Base-by-base conservation (phyloP, 2,113 vertebrate species). In the Pluvialis apricaria region DNA sequence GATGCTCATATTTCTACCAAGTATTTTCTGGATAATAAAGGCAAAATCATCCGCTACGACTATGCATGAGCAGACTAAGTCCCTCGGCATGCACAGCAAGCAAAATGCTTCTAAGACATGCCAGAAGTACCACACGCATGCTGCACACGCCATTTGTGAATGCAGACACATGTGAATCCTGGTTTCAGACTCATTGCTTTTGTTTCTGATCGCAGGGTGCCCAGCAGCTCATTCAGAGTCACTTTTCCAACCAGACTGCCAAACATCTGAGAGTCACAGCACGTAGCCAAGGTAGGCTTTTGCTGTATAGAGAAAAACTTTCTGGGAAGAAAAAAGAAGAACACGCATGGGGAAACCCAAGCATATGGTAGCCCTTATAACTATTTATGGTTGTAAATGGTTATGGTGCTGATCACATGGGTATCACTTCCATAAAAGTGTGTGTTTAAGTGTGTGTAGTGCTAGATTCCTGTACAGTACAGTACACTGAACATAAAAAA, bases 161-260 rank as follows among this genome's bases (percentile, higher is more conserved):
- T 72, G 49, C 17, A 54, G 11, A 34, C 1, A 4, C 6, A 14
- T 0, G 0, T 26, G 36, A 72, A 79, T 57, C 31, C 14, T 65
- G 17, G 10, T 45, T 84, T 87, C 49, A 55, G 51, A 20, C 12
- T 49, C 34, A 3, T 0, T 31, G 36, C 2, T 84, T 61, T 77
- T 84, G 24, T 47, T 90, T 62, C 62, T 82, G 57, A 28, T 15
- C 1, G 0, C 5, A 4, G 20, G 45, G 70, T 58, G 16, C 40
- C 38, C 42, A 64, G 47, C 8, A 47, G 20, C 31, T 88, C 68
- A 10, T 36, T 71, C 49, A 78, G 40, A 55, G 11, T 1, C 14
- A 52, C 20, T 88, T 90, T 80, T 61, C 26, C 40, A 80, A 28
- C 9, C 58, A 86, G 38, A 24, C 24, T 80, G 20, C 3, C 51